Evolutionary conservation across 1,140 invertebrate species (phyloP), one percentile per base, ranked within the genome.

Genomic region (Mactra quadrangularis): DNA sequence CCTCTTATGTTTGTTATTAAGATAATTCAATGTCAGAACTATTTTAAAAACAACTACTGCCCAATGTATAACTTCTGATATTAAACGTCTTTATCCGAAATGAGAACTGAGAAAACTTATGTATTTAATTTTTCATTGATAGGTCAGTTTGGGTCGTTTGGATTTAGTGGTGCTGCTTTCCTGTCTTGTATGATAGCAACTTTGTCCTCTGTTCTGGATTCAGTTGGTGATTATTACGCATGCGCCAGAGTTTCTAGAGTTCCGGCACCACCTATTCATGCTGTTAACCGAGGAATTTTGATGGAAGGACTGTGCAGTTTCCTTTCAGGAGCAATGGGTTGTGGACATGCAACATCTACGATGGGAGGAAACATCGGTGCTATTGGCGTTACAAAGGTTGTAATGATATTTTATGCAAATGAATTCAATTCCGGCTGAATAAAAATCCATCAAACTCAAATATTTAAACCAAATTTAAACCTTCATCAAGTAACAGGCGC

Each of bases 291-390:
- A 13, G 76, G 76, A 15, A 78, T 78, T 25, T 19, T 68, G 2
- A 68, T 78, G 17, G 76, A 78, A 33, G 76, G 76, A 22, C 27
- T 78, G 19, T 78, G 76, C 29, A 78, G 76, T 45, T 92, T 97
- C 2, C 90, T 98, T 7, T 96, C 97, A 0, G 97, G 97, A 0
- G 92, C 97, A 0, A 96, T 96, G 95, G 97, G 97, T 2, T 96
- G 92, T 94, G 90, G 96, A 6, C 97, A 97, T 88, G 97, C 96
- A 1, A 97, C 97, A 3, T 97, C 97, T 79, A 97, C 96, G 0
- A 97, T 90, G 50, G 92, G 93, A 38, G 96, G 97, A 92, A 98
- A 98, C 91, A 96, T 98, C 52, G 97, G 97, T 3, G 97, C 96
- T 15, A 97, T 98, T 82, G 97, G 97, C 55, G 92, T 95, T 3